phyloP scores from a whole-genome alignment of 2,888 invertebrate species.

The Dromius quadrimaculatus region DNA sequence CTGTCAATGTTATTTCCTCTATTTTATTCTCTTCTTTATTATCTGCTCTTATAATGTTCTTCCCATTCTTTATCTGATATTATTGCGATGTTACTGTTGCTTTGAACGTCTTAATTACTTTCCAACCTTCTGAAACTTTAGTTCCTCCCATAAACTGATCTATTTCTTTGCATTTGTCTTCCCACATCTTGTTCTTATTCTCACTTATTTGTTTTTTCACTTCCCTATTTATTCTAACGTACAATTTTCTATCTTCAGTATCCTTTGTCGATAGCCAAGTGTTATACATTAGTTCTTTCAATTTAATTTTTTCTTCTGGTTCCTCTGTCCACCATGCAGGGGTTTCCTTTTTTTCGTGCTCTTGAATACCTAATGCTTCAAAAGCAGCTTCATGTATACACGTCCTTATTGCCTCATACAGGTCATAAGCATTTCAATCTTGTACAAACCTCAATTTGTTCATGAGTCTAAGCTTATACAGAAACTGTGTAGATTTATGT shows the following conservation, averaged over 20 bases:
- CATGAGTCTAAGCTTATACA: constrained; percentile 4
- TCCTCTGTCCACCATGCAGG: not conserved
- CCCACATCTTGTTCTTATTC: constrained; percentile 36
- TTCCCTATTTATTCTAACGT: constrained; percentile 4
- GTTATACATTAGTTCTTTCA: not conserved
- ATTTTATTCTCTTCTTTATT: not conserved
- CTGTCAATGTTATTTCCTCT: not conserved
- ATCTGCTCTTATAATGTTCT: constrained; percentile 10
- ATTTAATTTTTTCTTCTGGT: not conserved
- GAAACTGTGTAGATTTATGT: constrained; percentile 21
- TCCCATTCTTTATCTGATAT: constrained; percentile 26
- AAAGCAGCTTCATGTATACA: not conserved
- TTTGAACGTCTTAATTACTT: constrained; percentile 22
- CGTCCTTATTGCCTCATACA: not conserved
- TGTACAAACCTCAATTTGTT: not conserved
- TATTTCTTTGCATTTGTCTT: constrained; percentile 33
- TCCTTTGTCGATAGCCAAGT: not conserved
- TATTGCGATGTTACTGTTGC: not conserved
- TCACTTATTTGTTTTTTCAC: constrained; percentile 8
- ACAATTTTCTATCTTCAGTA: constrained; percentile 2
- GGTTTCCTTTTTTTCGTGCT: not conserved
- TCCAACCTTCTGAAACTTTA: constrained; percentile 35
- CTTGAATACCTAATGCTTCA: not conserved
- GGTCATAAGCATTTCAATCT: not conserved
- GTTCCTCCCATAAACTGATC: constrained; percentile 30